Evolutionary conservation across 1,140 invertebrate genomes (phyloP), one percentile per base, ranked within the genome.

Genomic region (Lasioglossum baleicum): DNA sequence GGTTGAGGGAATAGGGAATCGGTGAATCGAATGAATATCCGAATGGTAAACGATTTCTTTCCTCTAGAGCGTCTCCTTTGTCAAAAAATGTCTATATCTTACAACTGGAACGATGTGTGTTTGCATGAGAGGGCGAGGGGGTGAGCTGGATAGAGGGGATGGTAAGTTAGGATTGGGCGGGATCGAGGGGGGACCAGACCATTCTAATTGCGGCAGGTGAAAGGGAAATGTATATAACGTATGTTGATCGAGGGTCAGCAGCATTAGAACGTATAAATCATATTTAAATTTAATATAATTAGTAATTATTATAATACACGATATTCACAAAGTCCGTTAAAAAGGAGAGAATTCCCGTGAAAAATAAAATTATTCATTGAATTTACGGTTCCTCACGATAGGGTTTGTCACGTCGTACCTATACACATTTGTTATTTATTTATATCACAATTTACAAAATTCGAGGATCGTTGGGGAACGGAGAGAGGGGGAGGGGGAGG

Each of bases 391-490:
- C 83, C 84, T 89, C 89, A 84, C 84, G 83, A 80, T 84, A 70
- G 79, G 82, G 80, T 83, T 85, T 83, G 71, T 79, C 77, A 84
- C 88, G 88, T 89, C 81, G 87, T 91, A 92, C 81, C 89, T 93
- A 92, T 92, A 92, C 92, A 92, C 88, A 92, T 91, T 92, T 78
- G 85, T 88, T 92, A 88, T 90, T 92, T 92, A 92, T 91, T 92
- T 92, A 92, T 93, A 93, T 92, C 92, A 93, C 92, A 93, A 93
- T 92, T 92, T 93, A 93, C 92, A 93, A 92, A 92, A 93, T 90
- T 93, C 80, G 85, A 86, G 84, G 84, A 73, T 88, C 84, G 11
- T 48, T 77, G 64, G 42, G 63, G 69, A 51, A 13, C n/a, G 5
- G 17, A 66, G 35, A 35, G n/a, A 20, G 26, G 42, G 22, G 31